Percentiles rank a stretch among this genome's conserved stretches.
phyloP scores from a whole-genome alignment of 2,113 vertebrate genomes.

The Labeo catla region DNA sequence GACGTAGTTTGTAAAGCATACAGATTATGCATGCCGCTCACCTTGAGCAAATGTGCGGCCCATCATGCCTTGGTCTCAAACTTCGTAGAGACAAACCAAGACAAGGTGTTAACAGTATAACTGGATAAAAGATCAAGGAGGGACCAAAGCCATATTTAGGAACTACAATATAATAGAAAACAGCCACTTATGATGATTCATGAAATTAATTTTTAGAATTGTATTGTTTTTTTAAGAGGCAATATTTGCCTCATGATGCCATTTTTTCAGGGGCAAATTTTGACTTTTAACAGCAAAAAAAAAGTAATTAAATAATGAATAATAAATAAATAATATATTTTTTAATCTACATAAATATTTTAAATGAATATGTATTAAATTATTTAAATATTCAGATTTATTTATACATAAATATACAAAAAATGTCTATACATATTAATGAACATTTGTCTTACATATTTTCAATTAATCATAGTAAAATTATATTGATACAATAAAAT shows the following conservation, averaged over 20 bases:
- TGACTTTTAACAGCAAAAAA: no score
- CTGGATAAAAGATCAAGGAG: not conserved
- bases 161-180: not conserved
- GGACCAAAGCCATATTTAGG: not conserved
- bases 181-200: not conserved
- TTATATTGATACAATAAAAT: not conserved
- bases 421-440: no score
- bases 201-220: not conserved
- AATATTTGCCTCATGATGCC: not conserved
- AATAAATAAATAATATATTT: no score
- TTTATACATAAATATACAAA: no score
- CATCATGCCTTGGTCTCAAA: constrained; percentile 60
- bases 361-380: no score
- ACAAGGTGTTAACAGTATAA: not conserved
- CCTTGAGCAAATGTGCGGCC: constrained; percentile 71
- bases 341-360: no score
- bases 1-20: constrained; percentile 65
- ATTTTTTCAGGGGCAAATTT: not conserved
- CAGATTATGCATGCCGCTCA: constrained; percentile 73
- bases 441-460: no score
- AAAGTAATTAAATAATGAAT: no score
- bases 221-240: not conserved
- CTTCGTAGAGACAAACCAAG: not conserved
- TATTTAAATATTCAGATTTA: no score
- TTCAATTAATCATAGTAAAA: not conserved